Percentiles rank a stretch among this genome's conserved stretches.
phyloP scores from a whole-genome alignment of 2,888 invertebrate species.

The Oscheius sp. region DNA sequence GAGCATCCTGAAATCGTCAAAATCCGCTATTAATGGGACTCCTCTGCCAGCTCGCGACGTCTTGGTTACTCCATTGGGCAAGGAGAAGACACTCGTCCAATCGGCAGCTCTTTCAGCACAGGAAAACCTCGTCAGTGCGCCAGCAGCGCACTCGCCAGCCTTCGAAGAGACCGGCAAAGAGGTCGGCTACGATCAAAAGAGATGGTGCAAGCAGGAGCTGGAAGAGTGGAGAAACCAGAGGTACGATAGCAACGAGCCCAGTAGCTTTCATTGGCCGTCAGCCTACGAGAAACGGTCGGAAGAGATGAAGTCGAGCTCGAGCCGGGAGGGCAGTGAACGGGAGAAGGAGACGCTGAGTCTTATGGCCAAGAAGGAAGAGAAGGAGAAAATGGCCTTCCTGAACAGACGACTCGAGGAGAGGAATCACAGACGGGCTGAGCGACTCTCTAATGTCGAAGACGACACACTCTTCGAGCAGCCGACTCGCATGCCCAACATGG shows the following conservation, averaged over 20 bases:
- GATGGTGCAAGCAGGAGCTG: background rate
- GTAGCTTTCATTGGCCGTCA: constrained; percentile 9
- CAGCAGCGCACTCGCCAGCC: constrained; percentile 2
- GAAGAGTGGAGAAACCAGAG: background rate
- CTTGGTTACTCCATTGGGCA: background rate
- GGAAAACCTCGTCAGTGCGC: constrained; percentile 6
- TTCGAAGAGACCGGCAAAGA: constrained; percentile 24
- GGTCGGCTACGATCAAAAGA: background rate
- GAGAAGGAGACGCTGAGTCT: background rate
- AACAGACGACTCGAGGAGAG: background rate
- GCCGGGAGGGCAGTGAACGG: background rate
- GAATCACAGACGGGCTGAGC: background rate
- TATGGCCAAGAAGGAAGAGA: background rate
- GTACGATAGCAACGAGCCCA: background rate
- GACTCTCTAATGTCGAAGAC: background rate
- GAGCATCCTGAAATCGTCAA: too few species aligned
- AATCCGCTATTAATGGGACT: too few species aligned
- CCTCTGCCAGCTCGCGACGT: background rate
- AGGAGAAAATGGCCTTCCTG: constrained; percentile 14
- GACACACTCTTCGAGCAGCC: constrained; percentile 21
- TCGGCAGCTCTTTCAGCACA: background rate
- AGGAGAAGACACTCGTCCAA: background rate
- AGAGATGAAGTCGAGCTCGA: constrained; percentile 2
- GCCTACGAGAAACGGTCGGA: background rate
- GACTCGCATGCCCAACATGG: constrained; percentile 22